These are phyloP conservation scores for Clavelina lepadiformis DNA, from an alignment of 23 tunicate genomes.

Conservation along the genomic window DNA sequence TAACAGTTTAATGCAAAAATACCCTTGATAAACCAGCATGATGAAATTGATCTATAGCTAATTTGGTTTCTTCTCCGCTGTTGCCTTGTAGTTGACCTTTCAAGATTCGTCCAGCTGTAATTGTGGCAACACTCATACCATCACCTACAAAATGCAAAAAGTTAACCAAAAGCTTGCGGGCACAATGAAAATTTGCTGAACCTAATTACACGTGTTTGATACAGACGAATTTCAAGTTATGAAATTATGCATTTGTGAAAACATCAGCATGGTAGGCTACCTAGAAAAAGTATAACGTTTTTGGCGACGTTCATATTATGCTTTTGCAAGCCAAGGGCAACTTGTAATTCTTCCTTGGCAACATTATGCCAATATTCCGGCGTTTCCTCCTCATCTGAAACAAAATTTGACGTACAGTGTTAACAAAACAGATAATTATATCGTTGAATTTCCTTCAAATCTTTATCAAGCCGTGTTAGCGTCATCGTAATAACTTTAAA, in stretches of 20 bases:
- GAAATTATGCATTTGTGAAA: background rate
- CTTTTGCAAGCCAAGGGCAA: slow-evolving; percentile 3
- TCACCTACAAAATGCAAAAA: slow-evolving; percentile 17
- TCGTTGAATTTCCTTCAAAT: no score
- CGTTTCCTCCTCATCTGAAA: no score
- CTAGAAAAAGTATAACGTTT: slow-evolving; percentile 19
- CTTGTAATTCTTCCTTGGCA: slow-evolving; percentile 20
- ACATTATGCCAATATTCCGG: slow-evolving; percentile 5
- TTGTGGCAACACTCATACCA: slow-evolving; percentile 58
- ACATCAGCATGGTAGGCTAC: background rate
- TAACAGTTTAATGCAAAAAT: no score
- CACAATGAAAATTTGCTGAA: background rate
- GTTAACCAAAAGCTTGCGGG: background rate
- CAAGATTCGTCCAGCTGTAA: slow-evolving; percentile 73
- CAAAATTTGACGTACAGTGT: no score
- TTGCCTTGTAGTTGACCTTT: slow-evolving; percentile 51
- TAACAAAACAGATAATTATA: no score
- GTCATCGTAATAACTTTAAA: no score
- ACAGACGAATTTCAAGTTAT: no score
- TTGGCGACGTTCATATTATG: slow-evolving; percentile 17
- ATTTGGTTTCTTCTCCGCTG: slow-evolving; percentile 44
- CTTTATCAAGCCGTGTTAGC: no score
- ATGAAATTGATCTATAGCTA: slow-evolving; percentile 44
- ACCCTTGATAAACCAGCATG: slow-evolving; percentile 47
- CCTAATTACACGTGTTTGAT: background rate